These are phyloP conservation scores for Sclerurus mexicanus DNA, from an alignment of 2,113 vertebrate genomes.

Conservation along the genomic window DNA sequence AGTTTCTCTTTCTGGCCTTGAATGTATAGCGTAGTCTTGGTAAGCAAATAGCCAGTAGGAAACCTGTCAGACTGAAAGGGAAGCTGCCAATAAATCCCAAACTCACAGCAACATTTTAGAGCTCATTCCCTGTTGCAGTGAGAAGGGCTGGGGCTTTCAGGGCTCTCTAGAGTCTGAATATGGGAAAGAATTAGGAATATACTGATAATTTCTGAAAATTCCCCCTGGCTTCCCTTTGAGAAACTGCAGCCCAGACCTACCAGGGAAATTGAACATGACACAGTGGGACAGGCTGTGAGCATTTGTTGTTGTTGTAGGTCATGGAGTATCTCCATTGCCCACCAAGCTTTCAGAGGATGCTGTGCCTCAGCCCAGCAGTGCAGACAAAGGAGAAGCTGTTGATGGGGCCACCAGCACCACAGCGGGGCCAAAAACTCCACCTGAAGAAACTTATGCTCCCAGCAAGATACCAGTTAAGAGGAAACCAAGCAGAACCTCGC, in stretches of 20 bases:
- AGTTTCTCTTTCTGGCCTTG: background rate
- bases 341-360: background rate
- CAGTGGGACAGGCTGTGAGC: background rate
- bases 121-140: background rate
- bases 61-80: background rate
- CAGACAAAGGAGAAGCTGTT: background rate
- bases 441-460: background rate
- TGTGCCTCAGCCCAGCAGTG: background rate
- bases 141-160: background rate
- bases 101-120: background rate
- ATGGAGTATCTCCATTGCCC: background rate
- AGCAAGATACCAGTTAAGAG: slow-evolving; percentile 69
- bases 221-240: background rate
- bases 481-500: slow-evolving; percentile 20
- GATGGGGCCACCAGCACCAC: background rate
- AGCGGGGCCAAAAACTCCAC: background rate
- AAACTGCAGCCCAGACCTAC: background rate
- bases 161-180: background rate
- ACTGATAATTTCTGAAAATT: background rate
- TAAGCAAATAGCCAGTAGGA: background rate
- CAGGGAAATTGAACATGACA: background rate
- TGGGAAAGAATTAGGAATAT: background rate
- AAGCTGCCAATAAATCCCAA: background rate
- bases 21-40: background rate
- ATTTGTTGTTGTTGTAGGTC: slow-evolving; percentile 14